phyloP scores from a whole-genome alignment of 1,140 invertebrate genomes.

The Drosophila takahashii region DNA sequence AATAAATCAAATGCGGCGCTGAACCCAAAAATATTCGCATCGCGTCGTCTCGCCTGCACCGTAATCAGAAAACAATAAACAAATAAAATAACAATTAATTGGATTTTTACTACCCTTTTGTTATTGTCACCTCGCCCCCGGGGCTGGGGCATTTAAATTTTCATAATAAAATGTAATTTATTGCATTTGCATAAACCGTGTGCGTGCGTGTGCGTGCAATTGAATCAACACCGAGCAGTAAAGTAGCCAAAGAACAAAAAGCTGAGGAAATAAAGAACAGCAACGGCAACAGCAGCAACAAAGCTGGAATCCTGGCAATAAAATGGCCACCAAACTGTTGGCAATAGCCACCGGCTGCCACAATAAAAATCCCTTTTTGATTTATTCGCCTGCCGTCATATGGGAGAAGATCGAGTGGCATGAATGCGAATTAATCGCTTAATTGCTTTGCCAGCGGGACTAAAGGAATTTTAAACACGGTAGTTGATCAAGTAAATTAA shows the following conservation, averaged over 20 bases:
- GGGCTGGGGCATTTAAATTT: constrained; percentile 62
- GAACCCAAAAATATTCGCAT: constrained; percentile 6
- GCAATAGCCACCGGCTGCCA: constrained; percentile 59
- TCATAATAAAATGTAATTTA: constrained; percentile 81
- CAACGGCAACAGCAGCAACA: constrained; percentile 21
- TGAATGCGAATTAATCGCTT: constrained; percentile 68
- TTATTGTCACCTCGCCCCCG: constrained; percentile 22
- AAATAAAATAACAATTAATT: constrained; percentile 83
- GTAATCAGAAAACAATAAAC: constrained; percentile 81
- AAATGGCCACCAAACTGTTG: constrained; percentile 66
- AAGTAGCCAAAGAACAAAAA: constrained; percentile 60
- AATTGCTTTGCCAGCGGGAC: constrained; percentile 51
- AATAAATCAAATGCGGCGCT: constrained; percentile 59
- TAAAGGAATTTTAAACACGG: constrained; percentile 26
- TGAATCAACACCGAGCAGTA: constrained; percentile 65
- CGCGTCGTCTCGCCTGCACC: constrained; percentile 5
- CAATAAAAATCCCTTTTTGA: constrained; percentile 71
- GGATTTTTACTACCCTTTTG: constrained; percentile 65
- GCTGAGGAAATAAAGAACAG: constrained; percentile 26
- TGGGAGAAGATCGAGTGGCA: constrained; percentile 19
- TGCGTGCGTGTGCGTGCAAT: constrained; percentile 42
- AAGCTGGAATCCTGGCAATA: constrained; percentile 51
- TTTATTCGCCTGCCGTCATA: constrained; percentile 54
- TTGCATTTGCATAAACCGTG: constrained; percentile 78
- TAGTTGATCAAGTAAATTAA: constrained; percentile 46